These are phyloP conservation scores for Acromyrmex echinatior DNA, from an alignment of 1,140 invertebrate species.

Conservation along the genomic window DNA sequence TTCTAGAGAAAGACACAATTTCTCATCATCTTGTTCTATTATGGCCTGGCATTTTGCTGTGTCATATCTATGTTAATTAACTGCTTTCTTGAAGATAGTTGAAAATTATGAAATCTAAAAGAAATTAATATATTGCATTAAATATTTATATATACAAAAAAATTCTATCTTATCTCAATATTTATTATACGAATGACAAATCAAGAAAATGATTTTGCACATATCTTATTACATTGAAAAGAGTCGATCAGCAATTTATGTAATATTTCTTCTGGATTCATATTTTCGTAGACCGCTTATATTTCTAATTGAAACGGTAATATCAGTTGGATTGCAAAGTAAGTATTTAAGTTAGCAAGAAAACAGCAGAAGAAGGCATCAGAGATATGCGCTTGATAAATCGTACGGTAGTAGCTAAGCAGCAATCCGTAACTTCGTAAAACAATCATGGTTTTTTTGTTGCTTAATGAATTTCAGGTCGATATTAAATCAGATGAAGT, in stretches of 20 bases:
- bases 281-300: constrained; percentile 77
- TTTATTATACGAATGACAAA: not conserved
- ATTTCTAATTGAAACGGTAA: constrained; percentile 61
- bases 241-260: not conserved
- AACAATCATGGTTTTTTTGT: constrained; percentile 86
- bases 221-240: not conserved
- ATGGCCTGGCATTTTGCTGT: not conserved
- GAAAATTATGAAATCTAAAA: not conserved
- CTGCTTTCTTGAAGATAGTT: not conserved
- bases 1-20: not conserved
- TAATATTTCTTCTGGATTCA: constrained; percentile 60
- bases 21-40: not conserved
- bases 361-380: constrained; percentile 73
- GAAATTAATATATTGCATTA: not conserved
- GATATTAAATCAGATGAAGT: constrained; percentile 85
- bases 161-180: not conserved
- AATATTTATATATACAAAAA: not conserved
- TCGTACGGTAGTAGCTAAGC: constrained; percentile 82
- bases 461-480: constrained; percentile 87
- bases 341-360: constrained; percentile 74
- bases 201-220: constrained; percentile 34
- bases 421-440: constrained; percentile 79
- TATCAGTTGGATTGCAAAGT: constrained; percentile 64
- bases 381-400: constrained; percentile 78
- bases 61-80: not conserved